Evolutionary conservation across 64 coral and sea anemone genomes (phyloP).

Genomic region (Anthopleura sola): DNA sequence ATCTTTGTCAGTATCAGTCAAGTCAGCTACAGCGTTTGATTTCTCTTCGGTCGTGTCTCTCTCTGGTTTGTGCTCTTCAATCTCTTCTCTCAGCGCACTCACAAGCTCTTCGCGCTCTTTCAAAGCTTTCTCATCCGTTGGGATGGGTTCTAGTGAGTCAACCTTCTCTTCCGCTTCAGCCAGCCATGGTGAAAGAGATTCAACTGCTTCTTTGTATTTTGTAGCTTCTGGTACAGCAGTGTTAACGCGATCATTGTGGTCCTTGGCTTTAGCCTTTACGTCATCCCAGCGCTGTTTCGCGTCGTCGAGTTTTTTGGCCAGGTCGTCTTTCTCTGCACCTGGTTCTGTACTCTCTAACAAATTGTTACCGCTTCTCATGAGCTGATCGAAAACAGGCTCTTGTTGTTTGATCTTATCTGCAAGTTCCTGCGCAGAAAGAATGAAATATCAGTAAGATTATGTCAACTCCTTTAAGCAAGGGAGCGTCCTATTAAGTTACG

Average conservation of each 20-base stretch:
- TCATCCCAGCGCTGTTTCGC: constrained; percentile 69
- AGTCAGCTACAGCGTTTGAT: constrained; percentile 42
- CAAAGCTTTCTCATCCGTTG: constrained; percentile 36
- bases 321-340: constrained; percentile 76
- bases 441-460: neutral
- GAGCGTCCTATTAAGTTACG: too few species aligned
- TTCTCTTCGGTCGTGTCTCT: constrained; percentile 64
- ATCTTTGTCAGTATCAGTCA: constrained; percentile 65
- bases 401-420: constrained; percentile 70
- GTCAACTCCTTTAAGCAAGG: too few species aligned
- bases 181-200: constrained; percentile 60
- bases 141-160: constrained; percentile 48
- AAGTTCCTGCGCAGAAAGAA: constrained; percentile 40
- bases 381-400: constrained; percentile 80
- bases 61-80: constrained; percentile 55
- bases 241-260: constrained; percentile 58
- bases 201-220: constrained; percentile 56
- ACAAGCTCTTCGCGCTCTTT: constrained; percentile 57
- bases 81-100: constrained; percentile 37
- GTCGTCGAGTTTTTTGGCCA: constrained; percentile 76
- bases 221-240: constrained; percentile 66
- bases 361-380: constrained; percentile 68
- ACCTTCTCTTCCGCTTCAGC: constrained; percentile 68
- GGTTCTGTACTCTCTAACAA: constrained; percentile 85
- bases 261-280: constrained; percentile 56